A percentile compares a stretch with the other conserved stretches of the same genome.
Evolutionary conservation across 2,888 invertebrate species (phyloP).

Genomic region (Pandemis heparana): DNA sequence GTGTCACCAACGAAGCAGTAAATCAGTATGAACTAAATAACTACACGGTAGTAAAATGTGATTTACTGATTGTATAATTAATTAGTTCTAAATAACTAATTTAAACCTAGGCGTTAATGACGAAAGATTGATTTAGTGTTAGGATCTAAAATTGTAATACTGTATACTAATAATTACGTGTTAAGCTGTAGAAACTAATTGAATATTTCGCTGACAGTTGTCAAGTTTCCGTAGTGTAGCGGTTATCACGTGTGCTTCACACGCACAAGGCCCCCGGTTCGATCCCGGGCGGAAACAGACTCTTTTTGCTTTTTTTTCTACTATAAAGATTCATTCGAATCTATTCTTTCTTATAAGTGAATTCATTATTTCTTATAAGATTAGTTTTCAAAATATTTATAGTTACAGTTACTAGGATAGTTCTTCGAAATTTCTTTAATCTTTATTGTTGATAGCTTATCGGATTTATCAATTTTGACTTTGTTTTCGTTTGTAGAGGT

Average conservation of each 20-base stretch:
- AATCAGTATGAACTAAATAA: not conserved
- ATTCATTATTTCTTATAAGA: not conserved
- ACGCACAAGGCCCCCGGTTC: conserved; percentile 91
- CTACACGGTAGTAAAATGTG: not conserved
- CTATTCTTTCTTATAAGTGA: not conserved
- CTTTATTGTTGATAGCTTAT: conserved; percentile 4
- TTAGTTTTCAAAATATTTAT: not conserved
- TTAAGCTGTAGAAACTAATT: not conserved
- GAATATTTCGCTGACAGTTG: not conserved
- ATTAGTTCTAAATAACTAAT: not conserved
- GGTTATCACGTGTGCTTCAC: conserved; percentile 93
- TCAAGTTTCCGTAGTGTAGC: conserved; percentile 90
- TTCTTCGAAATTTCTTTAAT: not conserved
- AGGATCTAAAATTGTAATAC: not conserved
- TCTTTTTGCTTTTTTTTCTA: conserved; percentile 14
- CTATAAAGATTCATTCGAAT: not conserved
- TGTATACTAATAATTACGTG: not conserved
- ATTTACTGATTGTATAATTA: conserved; percentile 6
- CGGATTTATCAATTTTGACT: conserved; percentile 18
- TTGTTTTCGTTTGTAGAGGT: conserved; percentile 9
- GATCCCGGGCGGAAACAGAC: conserved; percentile 89
- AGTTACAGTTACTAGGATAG: not conserved
- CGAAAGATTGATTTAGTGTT: not conserved
- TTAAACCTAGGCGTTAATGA: not conserved
- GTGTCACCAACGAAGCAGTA: not conserved